Percentiles rank a stretch among this genome's conserved stretches.
Evolutionary conservation across 2,888 invertebrate genomes (phyloP).

Genomic region (Orthosia cruda): DNA sequence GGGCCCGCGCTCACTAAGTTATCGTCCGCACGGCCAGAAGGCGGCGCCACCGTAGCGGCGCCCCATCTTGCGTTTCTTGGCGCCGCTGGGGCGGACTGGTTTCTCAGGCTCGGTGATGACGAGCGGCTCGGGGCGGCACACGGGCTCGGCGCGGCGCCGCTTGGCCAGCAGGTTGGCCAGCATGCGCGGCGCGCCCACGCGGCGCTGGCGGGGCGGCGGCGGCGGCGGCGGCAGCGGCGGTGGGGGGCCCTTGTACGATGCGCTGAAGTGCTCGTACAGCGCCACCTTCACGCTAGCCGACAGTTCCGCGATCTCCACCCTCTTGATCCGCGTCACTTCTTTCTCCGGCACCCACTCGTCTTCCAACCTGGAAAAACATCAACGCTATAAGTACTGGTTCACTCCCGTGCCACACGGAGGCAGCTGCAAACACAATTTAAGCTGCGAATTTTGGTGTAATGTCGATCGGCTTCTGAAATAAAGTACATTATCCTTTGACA

Average conservation of each 20-base stretch:
- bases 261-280: conserved; percentile 90
- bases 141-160: conserved; percentile 69
- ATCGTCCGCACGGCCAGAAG: conserved; percentile 90
- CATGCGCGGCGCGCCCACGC: conserved; percentile 16
- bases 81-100: conserved; percentile 81
- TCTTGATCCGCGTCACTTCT: conserved; percentile 93
- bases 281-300: conserved; percentile 89
- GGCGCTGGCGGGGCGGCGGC: not conserved
- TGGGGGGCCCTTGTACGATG: conserved; percentile 75
- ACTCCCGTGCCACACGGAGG: conserved; percentile 83
- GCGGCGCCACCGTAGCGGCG: conserved; percentile 85
- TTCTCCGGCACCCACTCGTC: conserved; percentile 97
- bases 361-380: conserved; percentile 93
- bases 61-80: conserved; percentile 88
- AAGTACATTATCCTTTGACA: conserved; percentile 19
- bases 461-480: conserved; percentile 68
- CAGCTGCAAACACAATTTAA: conserved; percentile 87
- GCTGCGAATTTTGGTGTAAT: conserved; percentile 53
- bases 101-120: conserved; percentile 79
- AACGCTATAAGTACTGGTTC: conserved; percentile 36
- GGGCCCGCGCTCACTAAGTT: conserved; percentile 50
- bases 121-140: conserved; percentile 68
- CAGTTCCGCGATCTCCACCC: conserved; percentile 91
- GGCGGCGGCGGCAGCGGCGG: conserved; percentile 79
- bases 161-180: conserved; percentile 9